These are phyloP conservation scores for Thalassophryne amazonica DNA, from an alignment of 2,797 vertebrate genomes.

Conservation along the genomic window DNA sequence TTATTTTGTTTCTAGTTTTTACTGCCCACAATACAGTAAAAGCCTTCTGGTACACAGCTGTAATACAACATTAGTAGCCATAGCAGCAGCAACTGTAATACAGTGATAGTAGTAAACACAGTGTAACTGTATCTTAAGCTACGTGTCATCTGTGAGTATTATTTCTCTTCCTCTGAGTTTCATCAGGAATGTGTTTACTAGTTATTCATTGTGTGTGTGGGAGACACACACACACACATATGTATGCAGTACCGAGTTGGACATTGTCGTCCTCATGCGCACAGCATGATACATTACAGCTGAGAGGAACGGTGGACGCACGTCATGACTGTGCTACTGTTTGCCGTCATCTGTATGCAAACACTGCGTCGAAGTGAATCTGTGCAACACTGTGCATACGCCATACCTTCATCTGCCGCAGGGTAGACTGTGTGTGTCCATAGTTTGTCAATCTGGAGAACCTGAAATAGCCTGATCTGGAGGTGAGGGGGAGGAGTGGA, in stretches of 20 bases:
- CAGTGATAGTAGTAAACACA: conserved; percentile 3
- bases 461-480: conserved; percentile 85
- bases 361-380: not conserved
- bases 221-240: not conserved
- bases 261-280: conserved; percentile 38
- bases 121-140: conserved; percentile 40
- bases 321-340: conserved; percentile 8
- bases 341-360: not conserved
- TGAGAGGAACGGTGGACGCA: not conserved
- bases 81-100: not conserved
- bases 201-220: conserved; percentile 43
- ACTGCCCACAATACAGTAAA: too few species aligned
- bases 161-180: conserved; percentile 56
- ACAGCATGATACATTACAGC: conserved; percentile 37
- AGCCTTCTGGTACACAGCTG: too few species aligned
- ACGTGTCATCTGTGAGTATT: conserved; percentile 27
- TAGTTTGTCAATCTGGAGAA: conserved; percentile 76
- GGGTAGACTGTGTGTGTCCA: conserved; percentile 31
- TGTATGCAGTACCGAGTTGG: conserved; percentile 9
- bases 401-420: conserved; percentile 22
- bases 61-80: not conserved
- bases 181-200: conserved; percentile 71
- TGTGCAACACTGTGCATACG: not conserved
- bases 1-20: too few species aligned
- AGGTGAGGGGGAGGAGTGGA: conserved; percentile 73